Evolutionary conservation across 2,113 vertebrate species (phyloP), one percentile per base, ranked within the genome.

Genomic region (Gallinago paraguaiae): DNA sequence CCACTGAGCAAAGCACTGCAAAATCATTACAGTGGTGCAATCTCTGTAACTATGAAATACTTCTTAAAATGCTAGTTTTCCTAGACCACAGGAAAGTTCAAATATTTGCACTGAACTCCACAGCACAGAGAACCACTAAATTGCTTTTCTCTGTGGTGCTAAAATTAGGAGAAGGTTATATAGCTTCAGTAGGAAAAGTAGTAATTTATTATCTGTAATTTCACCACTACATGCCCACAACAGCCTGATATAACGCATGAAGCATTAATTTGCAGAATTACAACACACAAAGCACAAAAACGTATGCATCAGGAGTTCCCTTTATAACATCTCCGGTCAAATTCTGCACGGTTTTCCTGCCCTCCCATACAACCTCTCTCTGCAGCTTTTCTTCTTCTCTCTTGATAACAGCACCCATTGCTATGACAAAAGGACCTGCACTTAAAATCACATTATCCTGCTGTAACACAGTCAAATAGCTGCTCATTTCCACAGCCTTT

Each of bases 1-100:
- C 80, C 59, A 84, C 70, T 45, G 78, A 96, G 91, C 57, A 96
- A 93, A 93, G 83, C 72, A 70, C 65, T 70, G 89, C 63, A 95
- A 93, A 95, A 65, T 14, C 50, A 85, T 88, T 78, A 83, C 11
- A 88, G 92, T 35, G 20, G 45, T 86, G 48, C 27, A 82, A 83
- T 56, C 64, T 84, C 19, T 80, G 33, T 81, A 86, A 82, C 95
- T 91, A 85, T 48, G 31, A 88, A 93, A 91, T n/a, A 43, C 50
- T 82, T 88, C 86, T 74, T 81, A 76, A 88, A 97, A 87, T 82
- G 68, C 27, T 80, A 86, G 71, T 51, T 96, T 92, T 71, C 89
- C 68, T n/a, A 70, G 70, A 75, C 59, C 69, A 92, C 64, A 74
- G 48, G 22, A 28, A 92, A 91, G 83, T 64, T 95, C 25, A 93